Evolutionary conservation across 2,797 vertebrate genomes (phyloP).

Genomic region (Tarsius wallacei): DNA sequence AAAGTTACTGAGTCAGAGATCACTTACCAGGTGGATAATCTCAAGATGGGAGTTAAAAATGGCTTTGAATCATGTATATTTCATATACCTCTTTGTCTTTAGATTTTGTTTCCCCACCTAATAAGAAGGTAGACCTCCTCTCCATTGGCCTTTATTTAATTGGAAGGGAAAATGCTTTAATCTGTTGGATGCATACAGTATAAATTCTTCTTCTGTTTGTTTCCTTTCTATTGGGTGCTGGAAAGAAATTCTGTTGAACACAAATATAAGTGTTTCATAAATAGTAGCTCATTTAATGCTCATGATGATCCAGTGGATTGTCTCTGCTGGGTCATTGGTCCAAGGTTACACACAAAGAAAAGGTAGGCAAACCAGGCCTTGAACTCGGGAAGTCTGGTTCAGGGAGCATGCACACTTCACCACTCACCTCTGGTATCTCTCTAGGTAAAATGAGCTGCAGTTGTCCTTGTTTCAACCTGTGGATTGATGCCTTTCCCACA

Average conservation of each 20-base stretch:
- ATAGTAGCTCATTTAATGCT: background rate
- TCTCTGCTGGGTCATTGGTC: background rate
- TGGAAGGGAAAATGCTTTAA: background rate
- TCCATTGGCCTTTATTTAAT: background rate
- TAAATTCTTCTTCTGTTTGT: background rate
- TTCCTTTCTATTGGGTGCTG: background rate
- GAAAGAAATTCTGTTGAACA: background rate
- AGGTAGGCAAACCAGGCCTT: background rate
- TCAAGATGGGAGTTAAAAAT: background rate
- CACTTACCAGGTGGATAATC: background rate
- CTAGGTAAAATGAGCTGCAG: background rate
- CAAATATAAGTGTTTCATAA: background rate
- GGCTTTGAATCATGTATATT: background rate
- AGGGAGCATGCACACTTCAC: rapidly evolving
- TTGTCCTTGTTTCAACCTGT: constrained; percentile 46
- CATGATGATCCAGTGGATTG: rapidly evolving
- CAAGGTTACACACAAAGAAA: background rate
- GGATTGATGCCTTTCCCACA: constrained; percentile 47
- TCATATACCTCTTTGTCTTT: background rate
- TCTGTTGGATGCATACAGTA: background rate
- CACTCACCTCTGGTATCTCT: background rate
- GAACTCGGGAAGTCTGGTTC: background rate
- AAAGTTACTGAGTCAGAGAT: background rate
- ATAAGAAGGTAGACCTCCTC: background rate
- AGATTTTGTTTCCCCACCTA: background rate